A percentile compares a stretch with the other conserved stretches of the same genome.
phyloP scores from a whole-genome alignment of 2,113 vertebrate species.

The Corynorhinus townsendii region DNA sequence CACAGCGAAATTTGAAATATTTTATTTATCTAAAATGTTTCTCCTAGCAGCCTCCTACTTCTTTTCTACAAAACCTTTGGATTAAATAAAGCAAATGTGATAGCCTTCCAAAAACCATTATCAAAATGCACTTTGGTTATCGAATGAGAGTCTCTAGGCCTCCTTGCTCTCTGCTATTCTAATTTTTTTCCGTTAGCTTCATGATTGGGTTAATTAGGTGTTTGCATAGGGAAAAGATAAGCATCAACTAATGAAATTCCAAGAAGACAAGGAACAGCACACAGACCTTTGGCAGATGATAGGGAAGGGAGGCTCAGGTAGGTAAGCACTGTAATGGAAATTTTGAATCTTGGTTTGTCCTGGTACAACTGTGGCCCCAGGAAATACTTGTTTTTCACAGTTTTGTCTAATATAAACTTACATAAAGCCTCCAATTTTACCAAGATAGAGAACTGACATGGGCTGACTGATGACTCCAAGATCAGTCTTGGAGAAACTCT shows the following conservation, averaged over 20 bases:
- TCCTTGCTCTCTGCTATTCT: too few species aligned
- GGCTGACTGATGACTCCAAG: not conserved
- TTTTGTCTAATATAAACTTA: not conserved
- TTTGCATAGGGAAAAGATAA: slow-evolving; percentile 4
- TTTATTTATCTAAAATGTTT: not conserved
- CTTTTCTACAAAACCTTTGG: not conserved
- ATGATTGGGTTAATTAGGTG: not conserved
- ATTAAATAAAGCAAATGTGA: slow-evolving; percentile 12
- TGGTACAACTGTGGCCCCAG: not conserved
- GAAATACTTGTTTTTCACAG: not conserved
- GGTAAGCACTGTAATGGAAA: not conserved
- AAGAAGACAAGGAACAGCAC: not conserved
- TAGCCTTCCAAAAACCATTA: not conserved
- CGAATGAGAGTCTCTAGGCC: not conserved
- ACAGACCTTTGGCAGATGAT: not conserved
- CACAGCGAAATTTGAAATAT: not conserved
- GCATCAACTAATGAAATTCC: not conserved
- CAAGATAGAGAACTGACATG: not conserved
- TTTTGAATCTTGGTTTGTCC: slow-evolving; percentile 1
- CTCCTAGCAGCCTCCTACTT: not conserved
- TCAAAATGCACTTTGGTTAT: not conserved
- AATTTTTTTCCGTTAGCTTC: not conserved
- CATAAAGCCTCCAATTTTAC: not conserved
- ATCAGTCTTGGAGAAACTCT: not conserved
- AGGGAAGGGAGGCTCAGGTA: not conserved